phyloP scores from a whole-genome alignment of 2,888 invertebrate species.

The Asteroscopus sphinx region DNA sequence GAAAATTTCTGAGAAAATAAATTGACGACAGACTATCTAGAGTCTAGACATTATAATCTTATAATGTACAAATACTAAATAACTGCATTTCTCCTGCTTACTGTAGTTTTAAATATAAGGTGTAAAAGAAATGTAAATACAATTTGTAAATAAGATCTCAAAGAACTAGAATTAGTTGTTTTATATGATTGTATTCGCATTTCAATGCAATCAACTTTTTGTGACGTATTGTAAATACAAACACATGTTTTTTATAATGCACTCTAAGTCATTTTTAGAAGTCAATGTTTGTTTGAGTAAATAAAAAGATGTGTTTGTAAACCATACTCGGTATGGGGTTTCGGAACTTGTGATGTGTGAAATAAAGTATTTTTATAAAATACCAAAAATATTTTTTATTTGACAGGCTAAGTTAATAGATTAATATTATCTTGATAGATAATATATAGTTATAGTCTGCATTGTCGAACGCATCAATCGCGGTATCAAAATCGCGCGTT shows the following conservation, averaged over 20 bases:
- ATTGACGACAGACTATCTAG: slow-evolving; percentile 2
- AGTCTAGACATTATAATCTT: background rate
- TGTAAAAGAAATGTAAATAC: slow-evolving; percentile 58
- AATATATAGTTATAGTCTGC: no score
- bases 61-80: slow-evolving; percentile 15
- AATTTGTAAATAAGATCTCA: slow-evolving; percentile 64
- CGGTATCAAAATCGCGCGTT: no score
- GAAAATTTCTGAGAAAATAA: background rate
- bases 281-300: slow-evolving; percentile 30
- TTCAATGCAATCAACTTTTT: slow-evolving; percentile 43
- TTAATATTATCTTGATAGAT: no score
- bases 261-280: slow-evolving; percentile 59
- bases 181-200: slow-evolving; percentile 58
- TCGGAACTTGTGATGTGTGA: slow-evolving; percentile 59
- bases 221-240: slow-evolving; percentile 54
- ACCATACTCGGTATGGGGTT: slow-evolving; percentile 52
- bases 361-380: slow-evolving; percentile 68
- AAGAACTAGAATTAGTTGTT: slow-evolving; percentile 51
- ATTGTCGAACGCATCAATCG: no score
- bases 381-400: no score
- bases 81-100: slow-evolving; percentile 30
- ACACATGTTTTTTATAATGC: slow-evolving; percentile 62
- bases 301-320: slow-evolving; percentile 63
- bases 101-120: slow-evolving; percentile 30
- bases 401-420: no score